These are phyloP conservation scores for Portunus trituberculatus DNA, from an alignment of 1,140 invertebrate species.

Conservation along the genomic window DNA sequence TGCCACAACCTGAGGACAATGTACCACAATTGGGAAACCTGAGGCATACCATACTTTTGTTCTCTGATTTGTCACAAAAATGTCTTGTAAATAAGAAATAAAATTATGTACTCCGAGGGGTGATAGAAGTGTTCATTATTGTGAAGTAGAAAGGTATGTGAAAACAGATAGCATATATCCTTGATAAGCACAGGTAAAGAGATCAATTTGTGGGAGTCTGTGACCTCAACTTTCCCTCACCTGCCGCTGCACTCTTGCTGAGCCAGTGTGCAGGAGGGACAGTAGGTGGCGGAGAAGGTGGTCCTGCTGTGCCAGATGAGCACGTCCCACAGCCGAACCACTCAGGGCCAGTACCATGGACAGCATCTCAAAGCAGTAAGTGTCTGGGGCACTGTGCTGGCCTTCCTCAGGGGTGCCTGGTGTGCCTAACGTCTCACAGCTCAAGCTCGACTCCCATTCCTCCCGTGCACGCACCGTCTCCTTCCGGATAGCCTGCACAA, in stretches of 20 bases:
- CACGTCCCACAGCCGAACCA: constrained; percentile 93
- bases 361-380: constrained; percentile 98
- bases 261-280: constrained; percentile 94
- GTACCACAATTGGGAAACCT: background rate
- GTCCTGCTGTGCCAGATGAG: constrained; percentile 93
- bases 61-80: background rate
- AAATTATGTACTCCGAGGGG: no score
- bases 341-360: constrained; percentile 96
- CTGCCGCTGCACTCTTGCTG: constrained; percentile 95
- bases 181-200: no score
- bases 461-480: constrained; percentile 89
- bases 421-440: constrained; percentile 76
- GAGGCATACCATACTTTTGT: no score
- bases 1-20: constrained; percentile 85
- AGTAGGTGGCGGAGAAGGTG: constrained; percentile 92
- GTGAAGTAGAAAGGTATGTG: no score
- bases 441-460: constrained; percentile 74
- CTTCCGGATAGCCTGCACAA: constrained; percentile 94
- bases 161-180: no score
- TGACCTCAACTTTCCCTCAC: constrained; percentile 35
- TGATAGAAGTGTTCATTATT: no score
- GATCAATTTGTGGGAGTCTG: no score
- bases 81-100: no score
- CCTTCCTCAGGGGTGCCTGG: constrained; percentile 78
- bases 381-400: constrained; percentile 85